Conservation (phyloP, 2,888 invertebrate species). For the Phytoseiulus persimilis region DNA sequence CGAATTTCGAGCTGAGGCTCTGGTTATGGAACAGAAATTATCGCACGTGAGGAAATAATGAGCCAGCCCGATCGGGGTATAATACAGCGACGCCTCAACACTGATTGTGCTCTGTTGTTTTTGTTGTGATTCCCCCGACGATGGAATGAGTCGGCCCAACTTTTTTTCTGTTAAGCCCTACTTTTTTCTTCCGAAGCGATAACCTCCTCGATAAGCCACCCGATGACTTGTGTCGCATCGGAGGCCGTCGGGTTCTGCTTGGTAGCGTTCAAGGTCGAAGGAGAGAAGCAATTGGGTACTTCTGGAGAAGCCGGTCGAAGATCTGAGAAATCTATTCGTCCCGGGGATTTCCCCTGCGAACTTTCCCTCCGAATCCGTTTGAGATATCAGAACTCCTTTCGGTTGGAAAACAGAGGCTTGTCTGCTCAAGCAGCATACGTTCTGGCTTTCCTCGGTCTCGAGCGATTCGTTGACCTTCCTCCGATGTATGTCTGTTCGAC, state of each 20-base stretch:
- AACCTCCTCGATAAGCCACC: not conserved
- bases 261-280: not conserved
- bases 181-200: not conserved
- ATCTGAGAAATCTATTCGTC: not conserved
- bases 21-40: too few relatives aligned
- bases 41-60: too few relatives aligned
- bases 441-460: too few relatives aligned
- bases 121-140: not conserved
- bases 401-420: too few relatives aligned
- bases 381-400: too few relatives aligned
- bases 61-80: too few relatives aligned
- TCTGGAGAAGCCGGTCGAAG: not conserved
- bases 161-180: not conserved
- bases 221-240: not conserved
- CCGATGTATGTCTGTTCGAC: too few relatives aligned
- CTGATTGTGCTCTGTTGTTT: not conserved
- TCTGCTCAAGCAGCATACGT: too few relatives aligned
- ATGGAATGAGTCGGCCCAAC: not conserved
- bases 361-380: not conserved
- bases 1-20: too few relatives aligned
- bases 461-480: too few relatives aligned
- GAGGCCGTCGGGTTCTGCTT: not conserved
- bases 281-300: not conserved
- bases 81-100: not conserved
- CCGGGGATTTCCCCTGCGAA: not conserved